Percentiles rank a stretch among this genome's conserved stretches.
These are phyloP conservation scores for Acleris sparsana DNA, from an alignment of 2,888 invertebrate species.

Conservation along the genomic window DNA sequence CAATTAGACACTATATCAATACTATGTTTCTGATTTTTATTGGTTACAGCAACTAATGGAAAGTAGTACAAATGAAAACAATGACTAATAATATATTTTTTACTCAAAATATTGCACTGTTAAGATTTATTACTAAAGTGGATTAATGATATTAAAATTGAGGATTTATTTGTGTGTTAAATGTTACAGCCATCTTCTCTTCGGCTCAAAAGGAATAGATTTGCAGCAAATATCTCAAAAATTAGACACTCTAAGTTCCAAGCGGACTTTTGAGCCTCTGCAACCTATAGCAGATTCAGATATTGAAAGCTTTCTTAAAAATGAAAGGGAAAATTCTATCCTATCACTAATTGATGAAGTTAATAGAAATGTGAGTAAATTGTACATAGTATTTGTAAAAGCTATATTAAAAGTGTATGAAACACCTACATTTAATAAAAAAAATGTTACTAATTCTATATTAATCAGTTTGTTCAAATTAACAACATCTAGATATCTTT, in stretches of 20 bases:
- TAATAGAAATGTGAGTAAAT: constrained; percentile 88
- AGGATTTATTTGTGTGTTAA: neutral
- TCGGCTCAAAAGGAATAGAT: constrained; percentile 96
- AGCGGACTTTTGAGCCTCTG: constrained; percentile 93
- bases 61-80: too few relatives aligned
- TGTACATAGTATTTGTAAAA: too few relatives aligned
- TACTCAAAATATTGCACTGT: too few relatives aligned
- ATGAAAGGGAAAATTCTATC: constrained; percentile 97
- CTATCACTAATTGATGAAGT: constrained; percentile 95
- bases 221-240: constrained; percentile 96
- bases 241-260: constrained; percentile 93
- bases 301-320: constrained; percentile 93
- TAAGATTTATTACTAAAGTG: neutral
- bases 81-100: too few relatives aligned
- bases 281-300: constrained; percentile 96
- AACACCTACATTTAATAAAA: too few relatives aligned
- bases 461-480: too few relatives aligned
- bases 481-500: neutral
- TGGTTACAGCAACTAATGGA: too few relatives aligned
- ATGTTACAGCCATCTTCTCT: constrained; percentile 89
- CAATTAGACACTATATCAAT: too few relatives aligned
- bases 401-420: too few relatives aligned
- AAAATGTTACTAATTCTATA: neutral
- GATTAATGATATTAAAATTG: neutral
- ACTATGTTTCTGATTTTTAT: too few relatives aligned